Evolutionary conservation across 2,113 vertebrate species (phyloP).

Genomic region (Myodes glareolus): DNA sequence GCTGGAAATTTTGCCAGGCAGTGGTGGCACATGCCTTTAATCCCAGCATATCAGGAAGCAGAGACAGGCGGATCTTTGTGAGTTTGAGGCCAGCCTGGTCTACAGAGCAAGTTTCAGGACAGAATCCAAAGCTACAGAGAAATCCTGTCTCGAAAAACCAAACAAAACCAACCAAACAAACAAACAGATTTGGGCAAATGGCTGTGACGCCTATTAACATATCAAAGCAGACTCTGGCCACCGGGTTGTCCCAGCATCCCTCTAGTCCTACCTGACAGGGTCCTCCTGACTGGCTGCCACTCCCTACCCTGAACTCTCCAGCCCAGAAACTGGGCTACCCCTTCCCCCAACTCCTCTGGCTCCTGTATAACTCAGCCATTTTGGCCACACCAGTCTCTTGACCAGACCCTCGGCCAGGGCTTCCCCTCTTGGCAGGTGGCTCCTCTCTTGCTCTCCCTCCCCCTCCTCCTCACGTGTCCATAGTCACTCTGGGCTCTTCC

Average conservation of each 20-base stretch:
- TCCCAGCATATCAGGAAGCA: too few relatives aligned
- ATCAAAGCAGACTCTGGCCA: background rate
- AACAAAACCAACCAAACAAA: too few relatives aligned
- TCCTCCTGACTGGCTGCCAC: background rate
- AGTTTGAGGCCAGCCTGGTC: too few relatives aligned
- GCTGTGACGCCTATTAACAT: background rate
- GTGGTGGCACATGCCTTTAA: too few relatives aligned
- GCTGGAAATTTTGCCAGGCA: too few relatives aligned
- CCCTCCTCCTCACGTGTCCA: background rate
- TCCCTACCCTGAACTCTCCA: background rate
- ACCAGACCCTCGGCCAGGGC: too few relatives aligned
- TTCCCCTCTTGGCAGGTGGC: background rate
- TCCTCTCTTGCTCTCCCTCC: too few relatives aligned
- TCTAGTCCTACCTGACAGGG: background rate
- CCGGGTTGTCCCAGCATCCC: background rate
- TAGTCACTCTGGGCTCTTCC: background rate
- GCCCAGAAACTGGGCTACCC: background rate
- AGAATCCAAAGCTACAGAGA: too few relatives aligned
- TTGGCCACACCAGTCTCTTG: background rate
- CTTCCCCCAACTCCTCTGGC: background rate
- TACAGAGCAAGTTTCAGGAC: too few relatives aligned
- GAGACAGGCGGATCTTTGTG: too few relatives aligned
- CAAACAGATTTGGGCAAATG: background rate
- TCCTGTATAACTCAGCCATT: background rate
- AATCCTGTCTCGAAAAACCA: too few relatives aligned